Percentiles rank a stretch among this genome's conserved stretches.
phyloP scores from a whole-genome alignment of 2,113 vertebrate species.

The Ploceus nigricollis region DNA sequence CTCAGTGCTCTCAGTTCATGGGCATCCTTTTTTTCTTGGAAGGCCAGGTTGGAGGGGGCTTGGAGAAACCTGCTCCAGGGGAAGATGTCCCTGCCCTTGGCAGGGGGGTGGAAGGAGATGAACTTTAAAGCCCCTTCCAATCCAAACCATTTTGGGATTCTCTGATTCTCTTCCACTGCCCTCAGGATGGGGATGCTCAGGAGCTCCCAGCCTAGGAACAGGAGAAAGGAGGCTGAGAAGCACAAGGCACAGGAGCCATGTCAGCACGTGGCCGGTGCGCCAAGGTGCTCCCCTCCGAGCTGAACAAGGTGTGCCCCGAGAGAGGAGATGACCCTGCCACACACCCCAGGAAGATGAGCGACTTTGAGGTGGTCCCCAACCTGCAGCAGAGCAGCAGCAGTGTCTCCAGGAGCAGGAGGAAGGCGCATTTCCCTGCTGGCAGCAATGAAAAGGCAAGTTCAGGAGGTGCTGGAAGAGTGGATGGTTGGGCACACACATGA shows the following conservation, averaged over 20 bases:
- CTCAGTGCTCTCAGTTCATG: not conserved
- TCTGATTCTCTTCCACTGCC: not conserved
- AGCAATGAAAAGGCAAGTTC: slow-evolving; percentile 67
- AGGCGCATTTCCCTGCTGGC: not conserved
- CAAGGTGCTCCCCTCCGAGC: not conserved
- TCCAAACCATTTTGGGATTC: not conserved
- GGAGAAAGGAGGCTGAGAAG: not conserved
- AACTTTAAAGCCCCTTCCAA: not conserved
- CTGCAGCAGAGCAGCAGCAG: slow-evolving; percentile 54
- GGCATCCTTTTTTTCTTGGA: not conserved
- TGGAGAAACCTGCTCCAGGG: not conserved
- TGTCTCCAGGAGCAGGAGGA: slow-evolving; percentile 16
- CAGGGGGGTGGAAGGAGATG: not conserved
- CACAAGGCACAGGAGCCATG: not conserved
- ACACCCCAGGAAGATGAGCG: not conserved
- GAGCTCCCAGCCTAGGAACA: not conserved
- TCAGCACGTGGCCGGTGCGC: not conserved
- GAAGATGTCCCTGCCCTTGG: not conserved
- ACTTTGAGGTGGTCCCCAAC: slow-evolving; percentile 52
- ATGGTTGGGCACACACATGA: accelerated
- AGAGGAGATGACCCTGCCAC: slow-evolving; percentile 16
- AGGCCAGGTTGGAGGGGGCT: accelerated
- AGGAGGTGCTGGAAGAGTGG: not conserved
- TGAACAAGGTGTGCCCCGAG: slow-evolving; percentile 28
- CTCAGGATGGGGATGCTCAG: not conserved